phyloP scores from a whole-genome alignment of 2,888 invertebrate species.

The Ormyrus pomaceus region DNA sequence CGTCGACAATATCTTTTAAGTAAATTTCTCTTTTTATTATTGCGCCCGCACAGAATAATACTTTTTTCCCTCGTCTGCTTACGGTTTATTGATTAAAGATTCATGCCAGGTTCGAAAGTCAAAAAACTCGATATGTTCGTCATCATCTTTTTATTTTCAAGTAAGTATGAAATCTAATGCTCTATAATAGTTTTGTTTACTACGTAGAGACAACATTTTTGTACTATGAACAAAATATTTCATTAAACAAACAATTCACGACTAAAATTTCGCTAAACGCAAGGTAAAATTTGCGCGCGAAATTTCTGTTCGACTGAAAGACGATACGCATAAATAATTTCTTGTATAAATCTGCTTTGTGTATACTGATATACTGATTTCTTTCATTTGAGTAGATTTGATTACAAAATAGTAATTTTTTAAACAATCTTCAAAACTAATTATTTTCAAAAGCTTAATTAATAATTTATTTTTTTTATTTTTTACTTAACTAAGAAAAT shows the following conservation, averaged over 20 bases:
- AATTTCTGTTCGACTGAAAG: not conserved
- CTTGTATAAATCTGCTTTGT: too few species aligned
- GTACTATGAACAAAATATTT: constrained; percentile 32
- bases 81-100: constrained; percentile 28
- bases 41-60: constrained; percentile 52
- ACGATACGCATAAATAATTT: too few species aligned
- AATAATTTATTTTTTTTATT: not conserved
- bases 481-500: not conserved
- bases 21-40: constrained; percentile 46
- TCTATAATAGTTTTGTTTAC: constrained; percentile 8
- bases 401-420: too few species aligned
- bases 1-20: constrained; percentile 35
- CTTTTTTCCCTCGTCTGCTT: constrained; percentile 24
- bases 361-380: too few species aligned
- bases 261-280: not conserved
- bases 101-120: constrained; percentile 22
- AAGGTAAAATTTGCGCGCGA: not conserved
- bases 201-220: constrained; percentile 18
- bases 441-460: too few species aligned
- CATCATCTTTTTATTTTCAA: constrained; percentile 13
- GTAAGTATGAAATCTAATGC: constrained; percentile 54
- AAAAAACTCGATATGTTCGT: constrained; percentile 54
- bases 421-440: too few species aligned
- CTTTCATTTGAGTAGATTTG: too few species aligned
- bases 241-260: not conserved